Base-by-base conservation (phyloP, 1,140 invertebrate species). In the Pygmarrhopalites habei region DNA sequence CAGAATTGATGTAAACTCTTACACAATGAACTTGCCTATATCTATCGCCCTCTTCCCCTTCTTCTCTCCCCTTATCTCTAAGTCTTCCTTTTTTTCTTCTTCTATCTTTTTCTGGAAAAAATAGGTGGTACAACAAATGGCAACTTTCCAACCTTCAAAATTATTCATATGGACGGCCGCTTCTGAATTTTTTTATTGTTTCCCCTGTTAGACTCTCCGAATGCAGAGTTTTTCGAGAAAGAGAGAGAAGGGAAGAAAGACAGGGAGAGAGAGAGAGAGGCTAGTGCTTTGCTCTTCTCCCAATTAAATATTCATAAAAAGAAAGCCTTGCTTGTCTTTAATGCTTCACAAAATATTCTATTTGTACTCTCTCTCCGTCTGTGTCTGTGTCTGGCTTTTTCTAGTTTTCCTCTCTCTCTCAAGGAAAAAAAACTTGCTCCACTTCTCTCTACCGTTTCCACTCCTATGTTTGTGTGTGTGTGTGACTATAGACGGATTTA, bases 181-280 rank as follows among this genome's bases (percentile, higher is more conserved):
- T 62, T 62, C 25, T 52, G 59, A 61, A 61, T 61, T 53, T 52
- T 61, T 52, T 61, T 61, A 61, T 53, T 53, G 59, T 61, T 61
- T 61, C 32, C 43, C n/a, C 39, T 44, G 19, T 43, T 26, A 35
- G 15, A 35, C 5, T 7, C 32, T 35, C 32, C 5, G 32, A 35
- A 35, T 35, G 5, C 15, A 15, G 32, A 15, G n/a, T 47, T 5
- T 47, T 10, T 19, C 5, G 7, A 5, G 7, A n/a, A 25, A 51
- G 46, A 32, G 28, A 60, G 47, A 32, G 2, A 12, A n/a, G 29
- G 10, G 28, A 44, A n/a, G 43, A 29, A 47, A 12, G 15, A 21
- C 15, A 49, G 19, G 35, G 25, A 23, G 39, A n/a, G 19, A 19
- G 44, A 47, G 17, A 25, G 17, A 5, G 44, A 19, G 17, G 44